These are phyloP conservation scores for Ammodramus savannarum DNA, from an alignment of 2,113 vertebrate genomes.

Conservation along the genomic window DNA sequence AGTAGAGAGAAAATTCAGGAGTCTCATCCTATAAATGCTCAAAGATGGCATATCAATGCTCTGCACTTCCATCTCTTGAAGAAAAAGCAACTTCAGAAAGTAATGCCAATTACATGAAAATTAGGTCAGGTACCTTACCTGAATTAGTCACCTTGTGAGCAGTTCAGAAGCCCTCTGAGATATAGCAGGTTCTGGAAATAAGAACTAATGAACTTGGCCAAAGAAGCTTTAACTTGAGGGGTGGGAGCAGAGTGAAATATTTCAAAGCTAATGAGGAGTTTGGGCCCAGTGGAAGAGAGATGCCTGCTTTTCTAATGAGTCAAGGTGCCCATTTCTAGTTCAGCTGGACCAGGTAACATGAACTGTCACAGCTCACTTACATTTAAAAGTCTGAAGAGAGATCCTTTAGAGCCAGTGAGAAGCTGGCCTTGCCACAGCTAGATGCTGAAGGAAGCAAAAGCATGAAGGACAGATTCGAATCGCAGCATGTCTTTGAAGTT, in stretches of 20 bases:
- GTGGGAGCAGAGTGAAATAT: neutral
- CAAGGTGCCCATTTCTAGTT: neutral
- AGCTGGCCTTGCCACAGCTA: neutral
- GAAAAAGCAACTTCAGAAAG: neutral
- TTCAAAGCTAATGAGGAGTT: neutral
- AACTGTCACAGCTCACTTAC: neutral
- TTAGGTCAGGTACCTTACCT: neutral
- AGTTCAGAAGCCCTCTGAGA: neutral
- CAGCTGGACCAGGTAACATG: neutral
- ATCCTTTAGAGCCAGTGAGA: neutral
- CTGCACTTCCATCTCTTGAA: neutral
- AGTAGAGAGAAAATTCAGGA: neutral
- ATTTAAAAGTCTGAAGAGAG: neutral
- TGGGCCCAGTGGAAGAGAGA: neutral
- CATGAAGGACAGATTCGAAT: neutral
- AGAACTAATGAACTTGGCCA: neutral
- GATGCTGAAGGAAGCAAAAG: neutral
- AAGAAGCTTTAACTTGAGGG: neutral
- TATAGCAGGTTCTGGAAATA: neutral
- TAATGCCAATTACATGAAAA: neutral
- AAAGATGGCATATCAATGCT: neutral
- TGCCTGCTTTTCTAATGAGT: neutral
- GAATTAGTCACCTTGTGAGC: neutral
- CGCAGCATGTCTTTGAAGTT: neutral
- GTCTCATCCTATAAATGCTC: neutral